Percentiles rank a stretch among this genome's conserved stretches.
phyloP scores from a whole-genome alignment of 2,113 vertebrate species.

The Atlantisia rogersi region DNA sequence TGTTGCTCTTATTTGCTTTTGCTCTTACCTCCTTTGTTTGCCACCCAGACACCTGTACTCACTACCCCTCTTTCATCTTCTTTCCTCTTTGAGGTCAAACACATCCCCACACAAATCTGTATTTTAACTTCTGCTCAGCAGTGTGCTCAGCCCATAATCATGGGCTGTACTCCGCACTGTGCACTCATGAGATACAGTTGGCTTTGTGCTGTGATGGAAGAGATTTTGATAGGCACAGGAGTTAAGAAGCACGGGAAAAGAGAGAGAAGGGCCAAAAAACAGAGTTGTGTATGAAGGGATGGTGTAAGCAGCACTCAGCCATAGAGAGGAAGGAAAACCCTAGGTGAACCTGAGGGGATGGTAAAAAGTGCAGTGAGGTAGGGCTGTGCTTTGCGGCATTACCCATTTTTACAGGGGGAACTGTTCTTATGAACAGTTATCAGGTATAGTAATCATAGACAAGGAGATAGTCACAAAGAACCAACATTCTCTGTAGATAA shows the following conservation, averaged over 20 bases:
- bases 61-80: not conserved
- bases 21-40: not conserved
- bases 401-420: not conserved
- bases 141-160: not conserved
- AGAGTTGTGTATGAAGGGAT: not conserved
- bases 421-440: not conserved
- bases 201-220: not conserved
- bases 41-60: not conserved
- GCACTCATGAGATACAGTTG: not conserved
- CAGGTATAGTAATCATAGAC: not conserved
- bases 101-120: not conserved
- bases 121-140: not conserved
- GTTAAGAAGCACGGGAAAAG: not conserved
- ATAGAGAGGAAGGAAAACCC: not conserved
- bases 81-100: not conserved
- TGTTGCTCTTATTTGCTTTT: not conserved
- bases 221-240: not conserved
- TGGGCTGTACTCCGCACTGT: not conserved
- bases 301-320: not conserved
- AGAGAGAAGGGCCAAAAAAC: not conserved
- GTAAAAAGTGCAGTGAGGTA: not conserved
- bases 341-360: not conserved
- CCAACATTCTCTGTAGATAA: not conserved
- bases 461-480: not conserved
- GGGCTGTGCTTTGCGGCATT: not conserved